These are phyloP conservation scores for Tineola bisselliella DNA, from an alignment of 2,888 invertebrate genomes.

Conservation along the genomic window DNA sequence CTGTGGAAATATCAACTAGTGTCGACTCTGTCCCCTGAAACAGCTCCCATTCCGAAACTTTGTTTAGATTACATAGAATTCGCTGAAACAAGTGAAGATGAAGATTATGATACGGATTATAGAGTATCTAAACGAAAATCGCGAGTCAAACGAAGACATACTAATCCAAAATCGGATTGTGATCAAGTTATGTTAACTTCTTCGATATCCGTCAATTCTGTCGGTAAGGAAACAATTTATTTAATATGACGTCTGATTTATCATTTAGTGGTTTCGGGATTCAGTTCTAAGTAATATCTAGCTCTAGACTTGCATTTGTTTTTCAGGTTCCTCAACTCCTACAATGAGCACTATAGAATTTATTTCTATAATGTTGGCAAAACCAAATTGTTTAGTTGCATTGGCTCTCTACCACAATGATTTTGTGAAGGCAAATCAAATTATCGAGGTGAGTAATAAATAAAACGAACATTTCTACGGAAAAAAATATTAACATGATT, in stretches of 20 bases:
- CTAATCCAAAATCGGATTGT: slow-evolving; percentile 43
- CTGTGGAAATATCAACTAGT: slow-evolving; percentile 78
- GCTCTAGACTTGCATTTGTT: background rate
- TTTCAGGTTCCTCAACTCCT: slow-evolving; percentile 36
- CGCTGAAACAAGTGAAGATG: slow-evolving; percentile 57
- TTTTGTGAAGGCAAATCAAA: slow-evolving; percentile 78
- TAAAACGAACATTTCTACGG: background rate
- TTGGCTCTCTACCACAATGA: slow-evolving; percentile 79
- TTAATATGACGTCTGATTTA: too few relatives aligned
- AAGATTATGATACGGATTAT: slow-evolving; percentile 41
- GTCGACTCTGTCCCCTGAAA: slow-evolving; percentile 61
- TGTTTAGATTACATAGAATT: slow-evolving; percentile 59
- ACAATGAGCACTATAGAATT: slow-evolving; percentile 55
- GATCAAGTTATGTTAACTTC: slow-evolving; percentile 48
- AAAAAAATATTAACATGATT: background rate
- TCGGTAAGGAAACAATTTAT: slow-evolving; percentile 29
- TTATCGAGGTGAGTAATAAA: slow-evolving; percentile 77
- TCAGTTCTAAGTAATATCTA: too few relatives aligned
- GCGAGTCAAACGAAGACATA: slow-evolving; percentile 41
- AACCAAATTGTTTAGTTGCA: slow-evolving; percentile 78
- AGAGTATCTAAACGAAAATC: slow-evolving; percentile 45
- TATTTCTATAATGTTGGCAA: slow-evolving; percentile 76
- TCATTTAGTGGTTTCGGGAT: too few relatives aligned
- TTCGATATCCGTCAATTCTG: slow-evolving; percentile 44
- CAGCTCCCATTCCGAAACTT: slow-evolving; percentile 48